Base-by-base conservation (phyloP, 2,888 invertebrate genomes). In the Caenorhabditis imperialis region DNA sequence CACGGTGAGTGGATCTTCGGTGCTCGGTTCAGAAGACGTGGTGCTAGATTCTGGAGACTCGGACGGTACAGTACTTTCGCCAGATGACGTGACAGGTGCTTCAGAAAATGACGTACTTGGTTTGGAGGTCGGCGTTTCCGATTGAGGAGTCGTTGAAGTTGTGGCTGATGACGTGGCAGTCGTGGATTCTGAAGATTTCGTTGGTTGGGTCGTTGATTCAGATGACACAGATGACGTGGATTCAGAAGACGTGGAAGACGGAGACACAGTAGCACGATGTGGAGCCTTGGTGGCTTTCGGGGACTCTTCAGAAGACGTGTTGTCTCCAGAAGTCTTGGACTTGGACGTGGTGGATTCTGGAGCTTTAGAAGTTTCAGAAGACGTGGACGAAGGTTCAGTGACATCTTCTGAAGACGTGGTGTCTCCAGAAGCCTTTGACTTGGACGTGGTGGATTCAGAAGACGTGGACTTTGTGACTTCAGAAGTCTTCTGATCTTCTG, bases 1-100 rank as follows among this genome's bases (percentile, higher is more conserved):
- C 8, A 62, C 44, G 4, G 62, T 62, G 37, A 62, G 62, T 22
- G 53, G 27, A 27, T 45, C 53, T 38, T 63, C 63, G 1, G 70
- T 61, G 10, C 38, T 20, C 10, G 37, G 4, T 42, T 20, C 14
- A 30, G 60, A 22, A 2, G 48, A 14, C 20, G 53, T 47, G 37
- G 37, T 35, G 6, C 7, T 12, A 12, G 20, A 22, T 16, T 63
- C 62, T 20, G 30, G 10, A 33, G 45, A 57, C 42, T 54, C 18
- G 30, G 30, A 30, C 30, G 30, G 10, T 30, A 22, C 42, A 20
- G 42, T 18, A 8, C 51, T 14, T n/a, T n/a, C n/a, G 35, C 7
- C 38, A 35, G 51, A 38, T 7, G 51, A 40, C 16, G 53, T 53
- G 48, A 22, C 50, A 37, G 30, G n/a, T 6, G 18, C 5, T 14